These are phyloP conservation scores for Parambassis ranga DNA, from an alignment of 2,797 vertebrate species.

Conservation along the genomic window DNA sequence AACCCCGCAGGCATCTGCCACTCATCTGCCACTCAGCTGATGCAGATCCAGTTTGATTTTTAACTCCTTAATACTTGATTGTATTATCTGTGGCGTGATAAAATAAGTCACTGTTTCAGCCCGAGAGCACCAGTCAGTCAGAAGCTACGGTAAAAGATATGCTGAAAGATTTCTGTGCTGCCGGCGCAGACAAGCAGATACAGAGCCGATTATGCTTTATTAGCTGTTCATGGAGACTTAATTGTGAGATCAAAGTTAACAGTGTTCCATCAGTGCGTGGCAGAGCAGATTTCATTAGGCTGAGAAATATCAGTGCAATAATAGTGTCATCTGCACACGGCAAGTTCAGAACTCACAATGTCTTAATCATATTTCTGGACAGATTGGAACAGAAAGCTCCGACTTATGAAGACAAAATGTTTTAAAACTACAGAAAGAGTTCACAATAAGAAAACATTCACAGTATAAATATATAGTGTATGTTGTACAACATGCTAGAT, in stretches of 20 bases:
- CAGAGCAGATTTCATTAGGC: constrained; percentile 66
- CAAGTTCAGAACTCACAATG: constrained; percentile 6
- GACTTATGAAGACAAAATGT: neutral
- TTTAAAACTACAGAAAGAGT: neutral
- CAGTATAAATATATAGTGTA: neutral
- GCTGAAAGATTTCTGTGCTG: constrained; percentile 64
- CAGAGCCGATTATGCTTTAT: constrained; percentile 73
- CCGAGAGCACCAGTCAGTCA: constrained; percentile 68
- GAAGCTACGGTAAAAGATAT: constrained; percentile 38
- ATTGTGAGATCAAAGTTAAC: constrained; percentile 78
- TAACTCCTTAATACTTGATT: constrained; percentile 66
- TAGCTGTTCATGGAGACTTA: constrained; percentile 74
- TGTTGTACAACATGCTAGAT: neutral
- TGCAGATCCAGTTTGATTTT: constrained; percentile 68
- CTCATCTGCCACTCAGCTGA: constrained; percentile 61
- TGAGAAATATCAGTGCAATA: constrained; percentile 63
- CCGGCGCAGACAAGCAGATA: constrained; percentile 64
- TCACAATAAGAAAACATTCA: neutral
- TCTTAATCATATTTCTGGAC: constrained; percentile 13
- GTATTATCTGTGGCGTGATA: constrained; percentile 68
- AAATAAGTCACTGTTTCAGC: constrained; percentile 63
- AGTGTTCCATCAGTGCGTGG: constrained; percentile 52
- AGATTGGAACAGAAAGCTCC: constrained; percentile 6
- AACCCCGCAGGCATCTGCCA: constrained; percentile 58
- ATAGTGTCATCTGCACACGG: constrained; percentile 38